phyloP scores from a whole-genome alignment of 2,888 invertebrate genomes.

The Mongoloraphidia duomilia region DNA sequence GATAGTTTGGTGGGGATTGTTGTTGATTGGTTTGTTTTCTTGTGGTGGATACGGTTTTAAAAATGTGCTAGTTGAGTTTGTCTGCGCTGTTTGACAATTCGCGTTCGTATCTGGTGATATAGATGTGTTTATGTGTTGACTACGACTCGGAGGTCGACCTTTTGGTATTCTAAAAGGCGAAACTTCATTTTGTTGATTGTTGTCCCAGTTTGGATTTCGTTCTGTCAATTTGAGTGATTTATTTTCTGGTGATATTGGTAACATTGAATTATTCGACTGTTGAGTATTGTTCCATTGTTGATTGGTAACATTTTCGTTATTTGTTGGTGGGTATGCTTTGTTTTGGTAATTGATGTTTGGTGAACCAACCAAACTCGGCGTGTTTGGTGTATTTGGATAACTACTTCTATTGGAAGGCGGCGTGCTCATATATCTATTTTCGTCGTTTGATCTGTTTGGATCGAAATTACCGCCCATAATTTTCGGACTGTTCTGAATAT shows the following conservation, averaged over 20 bases:
- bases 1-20: background rate
- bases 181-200: slow-evolving; percentile 30
- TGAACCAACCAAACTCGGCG: slow-evolving; percentile 4
- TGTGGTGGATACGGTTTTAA: slow-evolving; percentile 47
- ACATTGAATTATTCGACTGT: too few species aligned
- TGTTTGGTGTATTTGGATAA: slow-evolving; percentile 7
- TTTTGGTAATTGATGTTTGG: slow-evolving; percentile 2
- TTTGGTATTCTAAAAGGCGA: slow-evolving; percentile 48
- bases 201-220: slow-evolving; percentile 16
- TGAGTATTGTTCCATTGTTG: too few species aligned
- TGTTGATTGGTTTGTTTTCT: slow-evolving; percentile 34
- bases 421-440: slow-evolving; percentile 6
- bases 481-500: too few species aligned
- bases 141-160: slow-evolving; percentile 47
- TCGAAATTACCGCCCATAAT: too few species aligned
- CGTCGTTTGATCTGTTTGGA: slow-evolving; percentile 11
- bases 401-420: slow-evolving; percentile 6
- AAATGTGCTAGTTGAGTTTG: slow-evolving; percentile 34
- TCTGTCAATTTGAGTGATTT: slow-evolving; percentile 3
- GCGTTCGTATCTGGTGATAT: slow-evolving; percentile 28
- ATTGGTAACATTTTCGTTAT: too few species aligned
- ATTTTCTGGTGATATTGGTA: slow-evolving; percentile 7
- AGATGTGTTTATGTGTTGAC: slow-evolving; percentile 31
- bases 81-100: background rate
- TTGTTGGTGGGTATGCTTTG: background rate